Conservation (phyloP, 1,140 invertebrate genomes). For the Gyrodactylus salaris region DNA sequence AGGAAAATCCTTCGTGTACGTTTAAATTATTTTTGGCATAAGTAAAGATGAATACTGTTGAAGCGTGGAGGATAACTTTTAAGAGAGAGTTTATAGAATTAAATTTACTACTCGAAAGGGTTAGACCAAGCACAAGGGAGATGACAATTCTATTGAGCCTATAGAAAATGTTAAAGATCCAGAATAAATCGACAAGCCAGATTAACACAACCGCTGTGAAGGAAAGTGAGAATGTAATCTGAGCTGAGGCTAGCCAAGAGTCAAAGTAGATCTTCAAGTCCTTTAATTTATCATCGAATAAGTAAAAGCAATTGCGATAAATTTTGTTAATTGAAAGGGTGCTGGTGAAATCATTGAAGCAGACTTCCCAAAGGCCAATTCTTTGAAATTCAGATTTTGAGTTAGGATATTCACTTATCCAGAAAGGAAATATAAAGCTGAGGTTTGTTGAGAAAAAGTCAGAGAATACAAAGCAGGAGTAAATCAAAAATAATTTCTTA, state of each 20-base stretch:
- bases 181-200: not conserved
- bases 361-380: not conserved
- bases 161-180: not conserved
- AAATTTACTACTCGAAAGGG: not conserved
- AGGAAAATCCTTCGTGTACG: not conserved
- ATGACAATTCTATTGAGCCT: not conserved
- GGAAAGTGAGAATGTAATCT: not conserved
- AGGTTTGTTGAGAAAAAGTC: not conserved
- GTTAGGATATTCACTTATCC: not conserved
- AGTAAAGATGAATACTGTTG: not conserved
- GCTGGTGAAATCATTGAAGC: not conserved
- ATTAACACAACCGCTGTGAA: not conserved
- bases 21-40: not conserved
- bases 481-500: not conserved
- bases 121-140: not conserved
- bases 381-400: not conserved
- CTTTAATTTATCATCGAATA: not conserved
- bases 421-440: not conserved
- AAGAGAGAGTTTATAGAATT: not conserved
- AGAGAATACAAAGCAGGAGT: not conserved
- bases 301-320: not conserved
- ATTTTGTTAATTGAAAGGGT: not conserved
- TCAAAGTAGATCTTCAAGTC: not conserved
- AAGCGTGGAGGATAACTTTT: not conserved
- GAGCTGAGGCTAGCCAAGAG: not conserved